Evolutionary conservation across 2,888 invertebrate genomes (phyloP).

Genomic region (Drosophila peninsularis): DNA sequence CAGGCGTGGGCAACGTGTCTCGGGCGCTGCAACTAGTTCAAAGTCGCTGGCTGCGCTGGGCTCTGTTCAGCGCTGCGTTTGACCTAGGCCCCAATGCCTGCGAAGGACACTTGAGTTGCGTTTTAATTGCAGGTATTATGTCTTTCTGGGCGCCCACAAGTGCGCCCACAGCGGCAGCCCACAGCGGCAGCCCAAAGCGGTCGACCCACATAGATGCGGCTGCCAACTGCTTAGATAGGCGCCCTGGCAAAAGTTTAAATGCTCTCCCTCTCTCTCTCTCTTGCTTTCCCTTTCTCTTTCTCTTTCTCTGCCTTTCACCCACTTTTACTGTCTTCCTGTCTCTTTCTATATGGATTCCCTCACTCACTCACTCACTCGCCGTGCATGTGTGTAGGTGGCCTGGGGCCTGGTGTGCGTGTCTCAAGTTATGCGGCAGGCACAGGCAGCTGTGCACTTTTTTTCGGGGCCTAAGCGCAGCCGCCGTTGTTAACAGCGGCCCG

Average conservation of each 20-base stretch:
- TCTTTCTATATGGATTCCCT: not conserved
- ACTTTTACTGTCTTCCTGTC: not conserved
- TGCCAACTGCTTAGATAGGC: conserved; percentile 44
- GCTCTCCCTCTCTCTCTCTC: conserved; percentile 7
- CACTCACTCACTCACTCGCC: not conserved
- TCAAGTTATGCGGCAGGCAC: conserved; percentile 59
- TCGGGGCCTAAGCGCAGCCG: conserved; percentile 42
- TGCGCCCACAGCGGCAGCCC: conserved; percentile 30
- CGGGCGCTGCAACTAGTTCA: conserved; percentile 67
- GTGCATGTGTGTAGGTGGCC: conserved; percentile 12
- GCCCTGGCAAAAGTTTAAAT: conserved; percentile 20
- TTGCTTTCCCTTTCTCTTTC: not conserved
- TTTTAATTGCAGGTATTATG: conserved; percentile 83
- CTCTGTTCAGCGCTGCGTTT: conserved; percentile 51
- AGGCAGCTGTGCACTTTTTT: conserved; percentile 59
- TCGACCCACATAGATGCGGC: conserved; percentile 46
- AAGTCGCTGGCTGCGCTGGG: conserved; percentile 54
- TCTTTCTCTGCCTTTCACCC: not conserved
- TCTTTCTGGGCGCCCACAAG: conserved; percentile 68
- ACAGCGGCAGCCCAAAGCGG: conserved; percentile 13
- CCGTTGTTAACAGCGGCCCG: conserved; percentile 32
- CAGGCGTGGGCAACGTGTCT: conserved; percentile 2
- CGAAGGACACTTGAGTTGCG: conserved; percentile 79
- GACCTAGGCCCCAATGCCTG: conserved; percentile 79
- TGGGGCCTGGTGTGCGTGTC: conserved; percentile 16